These are phyloP conservation scores for Ranitomeya variabilis DNA, from an alignment of 2,113 vertebrate genomes.

Conservation along the genomic window DNA sequence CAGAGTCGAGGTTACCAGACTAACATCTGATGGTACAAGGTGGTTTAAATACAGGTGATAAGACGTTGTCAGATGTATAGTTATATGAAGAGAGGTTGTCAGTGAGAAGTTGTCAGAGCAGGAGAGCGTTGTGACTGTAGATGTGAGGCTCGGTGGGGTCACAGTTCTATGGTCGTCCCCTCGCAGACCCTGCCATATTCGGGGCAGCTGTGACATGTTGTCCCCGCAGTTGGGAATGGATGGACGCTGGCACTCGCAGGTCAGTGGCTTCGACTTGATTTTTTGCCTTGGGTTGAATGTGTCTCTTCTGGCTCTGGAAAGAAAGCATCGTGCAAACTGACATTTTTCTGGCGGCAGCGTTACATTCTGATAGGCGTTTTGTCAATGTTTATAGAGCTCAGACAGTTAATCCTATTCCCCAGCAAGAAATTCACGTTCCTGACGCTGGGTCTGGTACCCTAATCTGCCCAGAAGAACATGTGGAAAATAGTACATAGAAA, in stretches of 20 bases:
- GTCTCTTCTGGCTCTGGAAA: constrained; percentile 43
- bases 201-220: constrained; percentile 44
- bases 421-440: constrained; percentile 52
- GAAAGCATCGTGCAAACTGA: constrained; percentile 24
- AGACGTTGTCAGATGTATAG: too few relatives aligned
- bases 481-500: constrained; percentile 44
- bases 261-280: constrained; percentile 34
- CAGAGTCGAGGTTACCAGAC: too few relatives aligned
- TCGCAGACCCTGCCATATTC: not conserved
- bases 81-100: too few relatives aligned
- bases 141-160: too few relatives aligned
- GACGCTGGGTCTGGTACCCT: constrained; percentile 44
- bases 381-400: constrained; percentile 57
- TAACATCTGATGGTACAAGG: too few relatives aligned
- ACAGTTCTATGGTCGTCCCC: not conserved
- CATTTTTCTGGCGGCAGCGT: constrained; percentile 35
- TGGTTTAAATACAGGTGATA: too few relatives aligned
- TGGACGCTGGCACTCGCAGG: constrained; percentile 33
- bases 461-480: constrained; percentile 54
- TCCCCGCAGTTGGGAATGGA: constrained; percentile 34
- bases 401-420: constrained; percentile 51
- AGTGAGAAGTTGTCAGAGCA: too few relatives aligned
- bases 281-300: constrained; percentile 20
- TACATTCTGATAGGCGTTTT: constrained; percentile 50
- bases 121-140: too few relatives aligned